A percentile compares a stretch with the other conserved stretches of the same genome.
phyloP scores from a whole-genome alignment of 2,888 invertebrate species.

The Scelioninae gen. 1 region DNA sequence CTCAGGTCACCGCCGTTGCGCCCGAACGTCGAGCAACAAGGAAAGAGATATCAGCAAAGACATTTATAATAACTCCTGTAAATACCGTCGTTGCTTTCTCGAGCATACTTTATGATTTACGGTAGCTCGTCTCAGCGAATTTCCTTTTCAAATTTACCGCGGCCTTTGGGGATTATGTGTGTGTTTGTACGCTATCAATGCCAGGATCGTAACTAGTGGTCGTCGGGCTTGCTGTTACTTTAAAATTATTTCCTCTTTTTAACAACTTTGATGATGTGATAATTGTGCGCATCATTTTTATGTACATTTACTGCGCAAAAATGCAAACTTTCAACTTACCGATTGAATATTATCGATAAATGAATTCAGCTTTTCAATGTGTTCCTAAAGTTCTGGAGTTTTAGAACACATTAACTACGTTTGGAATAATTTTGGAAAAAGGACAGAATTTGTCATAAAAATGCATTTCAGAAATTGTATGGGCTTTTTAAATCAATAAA shows the following conservation, averaged over 20 bases:
- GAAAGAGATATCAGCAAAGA: conserved; percentile 74
- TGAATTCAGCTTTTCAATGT: background rate
- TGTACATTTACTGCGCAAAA: background rate
- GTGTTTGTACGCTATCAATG: conserved; percentile 30
- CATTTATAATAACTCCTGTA: conserved; percentile 77
- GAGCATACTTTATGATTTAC: conserved; percentile 73
- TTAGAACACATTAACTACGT: no score
- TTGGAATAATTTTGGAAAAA: no score
- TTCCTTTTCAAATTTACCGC: conserved; percentile 54
- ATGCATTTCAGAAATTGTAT: no score
- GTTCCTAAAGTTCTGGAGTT: no score
- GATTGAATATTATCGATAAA: background rate
- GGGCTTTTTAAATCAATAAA: background rate
- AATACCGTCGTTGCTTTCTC: conserved; percentile 70
- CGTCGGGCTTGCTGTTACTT: conserved; percentile 6
- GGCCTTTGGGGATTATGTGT: conserved; percentile 53
- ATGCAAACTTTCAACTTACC: background rate
- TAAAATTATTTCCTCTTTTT: conserved; percentile 10
- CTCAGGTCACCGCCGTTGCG: conserved; percentile 78
- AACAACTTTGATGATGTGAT: conserved; percentile 28
- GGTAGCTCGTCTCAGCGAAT: conserved; percentile 66
- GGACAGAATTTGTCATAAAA: no score
- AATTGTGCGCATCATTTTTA: conserved; percentile 23
- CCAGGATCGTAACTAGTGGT: conserved; percentile 50
- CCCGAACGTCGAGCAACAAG: conserved; percentile 59